Base-by-base conservation (phyloP, 2,113 vertebrate genomes). In the Nymphicus hollandicus region DNA sequence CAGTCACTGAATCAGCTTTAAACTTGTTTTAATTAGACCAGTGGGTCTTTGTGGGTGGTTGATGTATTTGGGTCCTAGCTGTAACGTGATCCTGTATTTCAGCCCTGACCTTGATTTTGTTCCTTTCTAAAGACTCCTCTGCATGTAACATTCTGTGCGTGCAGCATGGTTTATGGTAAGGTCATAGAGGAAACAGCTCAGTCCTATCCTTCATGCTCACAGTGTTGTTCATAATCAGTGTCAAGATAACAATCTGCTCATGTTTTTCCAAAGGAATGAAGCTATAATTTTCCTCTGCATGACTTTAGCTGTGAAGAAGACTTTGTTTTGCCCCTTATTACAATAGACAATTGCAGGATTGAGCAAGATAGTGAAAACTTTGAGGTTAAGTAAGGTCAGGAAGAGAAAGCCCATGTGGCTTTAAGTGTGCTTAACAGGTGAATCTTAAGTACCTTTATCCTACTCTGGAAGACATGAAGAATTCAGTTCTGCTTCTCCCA, bases 241-340 rank as follows among this genome's bases (percentile, higher is more conserved):
- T 92, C 79, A 68, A 91, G 93, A 94, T 93, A 96, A 79, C 41
- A 73, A 94, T 95, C 87, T 94, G 63, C n/a, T 52, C 18, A 55
- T 92, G 86, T 72, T 92, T 94, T 95, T 89, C 61, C 92, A 79
- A 68, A 92, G 86, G 41, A 92, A 88, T 86, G 53, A 82, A 94
- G 35, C 37, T 84, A 70, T 72, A 74, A 72, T 93, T 92, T 94
- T 89, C 80, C n/a, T 86, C 52, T 84, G 47, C 80, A 60, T 88
- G 64, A 81, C 77, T 86, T 84, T 78, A 86, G 65, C 35, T 83
- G 70, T 93, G 78, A 89, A 92, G 76, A 88, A 8, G 86, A 95
- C 77, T 55, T 93, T 95, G 65, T 60, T 96, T 91, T 91, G 73
- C 77, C 77, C 43, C 72, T 86, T 81, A 52, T 79, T 91, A 95